A percentile compares a stretch with the other conserved stretches of the same genome.
Conservation (phyloP, 2,888 invertebrate species). For the Stratiomys singularior region DNA sequence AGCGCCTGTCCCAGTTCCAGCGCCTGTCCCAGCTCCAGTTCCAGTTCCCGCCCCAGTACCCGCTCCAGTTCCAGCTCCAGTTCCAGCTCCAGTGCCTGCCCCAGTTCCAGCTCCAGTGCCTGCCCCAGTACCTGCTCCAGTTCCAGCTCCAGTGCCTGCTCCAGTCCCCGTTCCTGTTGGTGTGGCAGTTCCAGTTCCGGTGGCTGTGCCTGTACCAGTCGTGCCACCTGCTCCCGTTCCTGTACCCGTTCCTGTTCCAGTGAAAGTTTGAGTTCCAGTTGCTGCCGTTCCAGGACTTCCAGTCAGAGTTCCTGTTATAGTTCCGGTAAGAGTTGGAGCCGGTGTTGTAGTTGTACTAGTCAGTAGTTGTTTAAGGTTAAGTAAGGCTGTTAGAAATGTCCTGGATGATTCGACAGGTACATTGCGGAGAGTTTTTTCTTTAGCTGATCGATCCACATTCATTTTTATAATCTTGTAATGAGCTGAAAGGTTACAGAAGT, state of each 20-base stretch:
- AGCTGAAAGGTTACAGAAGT: not conserved
- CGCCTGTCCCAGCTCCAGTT: not conserved
- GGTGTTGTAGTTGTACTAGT: conserved; percentile 3
- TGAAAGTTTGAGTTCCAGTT: not conserved
- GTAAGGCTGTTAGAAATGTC: not conserved
- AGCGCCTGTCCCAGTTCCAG: conserved; percentile 6
- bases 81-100: not conserved
- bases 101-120: not conserved
- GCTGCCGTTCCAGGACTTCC: not conserved
- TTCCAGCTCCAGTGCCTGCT: not conserved
- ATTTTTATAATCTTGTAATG: conserved; percentile 13
- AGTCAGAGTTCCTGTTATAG: not conserved
- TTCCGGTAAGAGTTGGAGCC: not conserved
- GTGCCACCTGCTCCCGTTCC: not conserved
- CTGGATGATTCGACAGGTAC: too few species aligned
- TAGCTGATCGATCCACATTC: not conserved
- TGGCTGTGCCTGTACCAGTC: not conserved
- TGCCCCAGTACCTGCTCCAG: not conserved
- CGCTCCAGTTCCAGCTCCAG: not conserved
- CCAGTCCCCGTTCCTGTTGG: conserved; percentile 10
- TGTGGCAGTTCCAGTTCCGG: not conserved
- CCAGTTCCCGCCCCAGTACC: conserved; percentile 3
- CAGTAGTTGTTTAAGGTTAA: not conserved
- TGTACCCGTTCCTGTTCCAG: not conserved
- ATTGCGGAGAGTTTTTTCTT: too few species aligned